Evolutionary conservation across 2,888 invertebrate species (phyloP).

Genomic region (Steromphala cineraria): DNA sequence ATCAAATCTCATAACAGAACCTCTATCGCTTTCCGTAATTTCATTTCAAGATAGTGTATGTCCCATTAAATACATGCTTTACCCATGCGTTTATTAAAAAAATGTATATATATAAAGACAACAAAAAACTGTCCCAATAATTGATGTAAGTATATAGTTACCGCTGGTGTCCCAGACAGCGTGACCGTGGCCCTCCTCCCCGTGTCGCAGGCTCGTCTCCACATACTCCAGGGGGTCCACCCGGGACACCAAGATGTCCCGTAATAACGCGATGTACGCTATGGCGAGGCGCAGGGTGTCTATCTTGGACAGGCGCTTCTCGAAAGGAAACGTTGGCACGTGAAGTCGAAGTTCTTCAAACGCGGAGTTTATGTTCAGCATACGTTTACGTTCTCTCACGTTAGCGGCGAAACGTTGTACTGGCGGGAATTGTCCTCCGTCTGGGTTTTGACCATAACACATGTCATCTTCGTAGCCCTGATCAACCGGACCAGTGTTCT

Average conservation of each 20-base stretch:
- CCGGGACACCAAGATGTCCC: slow-evolving; percentile 82
- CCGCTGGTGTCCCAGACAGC: slow-evolving; percentile 97
- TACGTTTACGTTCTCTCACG: slow-evolving; percentile 96
- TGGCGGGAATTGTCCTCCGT: slow-evolving; percentile 32
- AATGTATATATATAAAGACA: no score
- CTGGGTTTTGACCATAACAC: background rate
- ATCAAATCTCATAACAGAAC: no score
- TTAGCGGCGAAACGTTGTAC: slow-evolving; percentile 94
- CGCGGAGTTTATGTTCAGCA: slow-evolving; percentile 94
- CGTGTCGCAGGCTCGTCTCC: slow-evolving; percentile 86
- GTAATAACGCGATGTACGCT: slow-evolving; percentile 94
- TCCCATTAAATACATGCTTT: no score
- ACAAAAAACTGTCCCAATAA: no score
- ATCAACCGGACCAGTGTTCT: background rate
- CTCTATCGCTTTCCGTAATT: no score
- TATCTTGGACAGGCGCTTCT: slow-evolving; percentile 97
- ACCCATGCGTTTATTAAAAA: no score
- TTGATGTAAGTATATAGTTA: slow-evolving; percentile 72
- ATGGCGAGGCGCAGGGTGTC: slow-evolving; percentile 97
- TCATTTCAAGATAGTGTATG: no score
- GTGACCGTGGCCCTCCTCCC: slow-evolving; percentile 79
- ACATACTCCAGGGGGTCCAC: slow-evolving; percentile 95
- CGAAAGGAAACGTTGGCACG: slow-evolving; percentile 99
- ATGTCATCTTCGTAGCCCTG: background rate
- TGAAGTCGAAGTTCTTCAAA: slow-evolving; percentile 96